Base-by-base conservation (phyloP, 2,888 invertebrate genomes). In the Tiliacea aurago region DNA sequence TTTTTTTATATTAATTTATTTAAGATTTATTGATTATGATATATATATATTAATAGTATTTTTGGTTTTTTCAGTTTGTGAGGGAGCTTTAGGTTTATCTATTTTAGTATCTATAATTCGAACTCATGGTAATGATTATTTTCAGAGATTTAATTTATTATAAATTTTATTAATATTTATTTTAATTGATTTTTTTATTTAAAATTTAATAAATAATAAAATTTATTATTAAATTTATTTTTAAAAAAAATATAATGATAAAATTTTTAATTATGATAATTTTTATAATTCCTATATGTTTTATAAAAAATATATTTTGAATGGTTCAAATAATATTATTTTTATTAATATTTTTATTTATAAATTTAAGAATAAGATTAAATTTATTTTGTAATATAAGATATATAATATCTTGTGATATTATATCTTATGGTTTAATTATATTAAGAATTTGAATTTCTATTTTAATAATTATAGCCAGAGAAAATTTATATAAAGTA, bases 21-120 rank as follows among this genome's bases (percentile, higher is more conserved):
- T 97, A 90, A 93, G 86, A 86, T 90, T 89, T 88, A 91, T 95
- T 92, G 88, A 91, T 84, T 94, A 92, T 95, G 94, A 97, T 91
- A 90, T 93, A 89, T 97, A 95, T 96, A 96, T 97, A 95, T 94
- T 94, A 87, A 96, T 97, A 91, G 91, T 97, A 90, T 97, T 97
- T 97, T 96, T 97, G 91, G 95, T 96, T 73, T 96, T 97, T 95
- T 95, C 96, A 77, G 97, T 97, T 67, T 97, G 97, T 97, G 97
- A 97, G 43, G 97, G 97, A 0, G 97, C 96, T 84, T 96, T 97
- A 93, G 97, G 97, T 0, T 87, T 97, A 88, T 96, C 97, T 11
- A 95, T 97, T 96, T 96, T 97, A 93, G 95, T 97, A 86, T 94
- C 95, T 61, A 94, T 97, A 94, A 96, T 97, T 96, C 97, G 97